Percentiles rank a stretch among this genome's conserved stretches.
Evolutionary conservation across 53 echinoderm and acorn worm species (phyloP).

Genomic region (Temnopleurus reevesii): DNA sequence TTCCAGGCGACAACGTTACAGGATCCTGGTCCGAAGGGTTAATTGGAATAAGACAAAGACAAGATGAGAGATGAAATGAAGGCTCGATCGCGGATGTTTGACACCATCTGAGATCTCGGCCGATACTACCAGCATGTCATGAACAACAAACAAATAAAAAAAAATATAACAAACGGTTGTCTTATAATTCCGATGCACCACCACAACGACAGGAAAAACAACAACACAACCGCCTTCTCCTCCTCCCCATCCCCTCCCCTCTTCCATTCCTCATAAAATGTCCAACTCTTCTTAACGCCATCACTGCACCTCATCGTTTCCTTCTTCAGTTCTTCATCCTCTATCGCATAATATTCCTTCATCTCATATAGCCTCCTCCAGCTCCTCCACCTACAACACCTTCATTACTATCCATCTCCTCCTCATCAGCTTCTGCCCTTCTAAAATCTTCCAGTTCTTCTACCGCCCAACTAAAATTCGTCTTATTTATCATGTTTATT

Average conservation of each 20-base stretch:
- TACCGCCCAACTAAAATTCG: neutral
- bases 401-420: neutral
- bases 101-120: slow-evolving; percentile 1
- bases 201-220: too few relatives aligned
- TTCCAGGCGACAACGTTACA: slow-evolving; percentile 34
- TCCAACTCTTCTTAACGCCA: neutral
- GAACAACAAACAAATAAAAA: neutral
- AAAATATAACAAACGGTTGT: neutral
- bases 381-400: neutral
- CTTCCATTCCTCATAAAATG: neutral
- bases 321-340: neutral
- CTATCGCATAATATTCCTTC: neutral
- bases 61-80: neutral
- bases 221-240: neutral
- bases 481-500: neutral
- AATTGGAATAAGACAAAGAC: neutral
- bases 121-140: neutral
- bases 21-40: slow-evolving; percentile 21
- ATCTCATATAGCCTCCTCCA: neutral
- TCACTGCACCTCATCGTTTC: neutral
- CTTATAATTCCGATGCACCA: too few relatives aligned
- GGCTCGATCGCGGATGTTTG: neutral
- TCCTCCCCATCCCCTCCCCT: neutral
- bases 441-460: neutral
- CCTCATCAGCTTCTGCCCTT: neutral